Percentiles rank a stretch among this genome's conserved stretches.
Conservation (phyloP, 2,113 vertebrate genomes). For the Numida meleagris region DNA sequence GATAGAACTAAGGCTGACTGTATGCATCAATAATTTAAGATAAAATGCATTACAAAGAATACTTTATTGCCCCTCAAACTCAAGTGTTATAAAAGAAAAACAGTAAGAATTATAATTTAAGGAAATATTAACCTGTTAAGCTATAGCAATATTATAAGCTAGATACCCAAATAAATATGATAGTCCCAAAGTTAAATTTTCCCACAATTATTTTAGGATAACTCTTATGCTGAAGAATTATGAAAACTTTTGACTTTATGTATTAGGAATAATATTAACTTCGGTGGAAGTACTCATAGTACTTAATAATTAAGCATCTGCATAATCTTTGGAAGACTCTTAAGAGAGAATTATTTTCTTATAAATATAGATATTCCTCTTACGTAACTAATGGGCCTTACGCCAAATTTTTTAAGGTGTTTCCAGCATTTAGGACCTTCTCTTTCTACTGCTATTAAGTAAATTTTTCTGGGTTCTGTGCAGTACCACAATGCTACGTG, state of each 20-base stretch:
- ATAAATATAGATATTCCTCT: background rate
- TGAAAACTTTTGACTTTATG: background rate
- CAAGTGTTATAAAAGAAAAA: background rate
- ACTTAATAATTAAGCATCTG: slow-evolving; percentile 23
- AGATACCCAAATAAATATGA: background rate
- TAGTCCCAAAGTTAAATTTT: background rate
- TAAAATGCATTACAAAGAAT: background rate
- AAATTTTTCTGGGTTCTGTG: background rate
- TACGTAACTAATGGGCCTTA: background rate
- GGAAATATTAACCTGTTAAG: background rate
- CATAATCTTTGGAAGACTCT: background rate
- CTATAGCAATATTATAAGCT: background rate
- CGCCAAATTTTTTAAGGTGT: background rate
- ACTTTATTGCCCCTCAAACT: background rate
- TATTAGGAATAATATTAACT: background rate
- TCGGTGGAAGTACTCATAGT: background rate
- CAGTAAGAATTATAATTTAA: background rate
- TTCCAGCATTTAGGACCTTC: background rate
- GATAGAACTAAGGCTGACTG: background rate
- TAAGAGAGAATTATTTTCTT: background rate
- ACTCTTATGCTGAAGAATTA: background rate
- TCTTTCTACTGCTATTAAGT: background rate
- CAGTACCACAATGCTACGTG: fast-evolving
- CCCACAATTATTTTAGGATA: background rate
- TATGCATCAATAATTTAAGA: background rate